A percentile compares a stretch with the other conserved stretches of the same genome.
These are phyloP conservation scores for Slavum lentiscoides DNA, from an alignment of 2,888 invertebrate species.

Conservation along the genomic window DNA sequence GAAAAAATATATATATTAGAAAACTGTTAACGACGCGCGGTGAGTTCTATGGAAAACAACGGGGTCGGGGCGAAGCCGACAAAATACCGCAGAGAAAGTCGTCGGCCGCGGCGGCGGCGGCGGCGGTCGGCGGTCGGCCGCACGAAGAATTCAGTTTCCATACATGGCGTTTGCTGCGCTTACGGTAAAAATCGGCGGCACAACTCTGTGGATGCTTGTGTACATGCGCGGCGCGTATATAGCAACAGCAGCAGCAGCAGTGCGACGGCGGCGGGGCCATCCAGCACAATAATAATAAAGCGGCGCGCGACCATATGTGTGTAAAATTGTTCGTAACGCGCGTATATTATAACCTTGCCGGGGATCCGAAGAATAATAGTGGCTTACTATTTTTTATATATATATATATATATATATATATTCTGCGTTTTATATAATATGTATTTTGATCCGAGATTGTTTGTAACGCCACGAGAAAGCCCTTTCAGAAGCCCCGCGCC, in stretches of 20 bases:
- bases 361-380: conserved; percentile 22
- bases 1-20: too few species aligned
- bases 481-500: too few species aligned
- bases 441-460: too few species aligned
- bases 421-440: neutral
- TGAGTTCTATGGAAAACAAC: too few species aligned
- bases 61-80: neutral
- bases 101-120: neutral
- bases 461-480: too few species aligned
- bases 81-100: neutral
- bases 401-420: too few species aligned
- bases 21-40: too few species aligned
- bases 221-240: too few species aligned
- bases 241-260: too few species aligned
- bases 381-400: too few species aligned
- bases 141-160: conserved; percentile 51
- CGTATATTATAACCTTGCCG: conserved; percentile 24
- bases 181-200: conserved; percentile 46
- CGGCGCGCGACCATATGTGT: conserved; percentile 30
- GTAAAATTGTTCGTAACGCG: conserved; percentile 38
- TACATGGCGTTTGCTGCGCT: conserved; percentile 44
- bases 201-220: too few species aligned
- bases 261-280: too few species aligned
- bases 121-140: neutral
- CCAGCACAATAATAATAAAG: neutral